Evolutionary conservation across 2,888 invertebrate species (phyloP).

Genomic region (Nezara viridula): DNA sequence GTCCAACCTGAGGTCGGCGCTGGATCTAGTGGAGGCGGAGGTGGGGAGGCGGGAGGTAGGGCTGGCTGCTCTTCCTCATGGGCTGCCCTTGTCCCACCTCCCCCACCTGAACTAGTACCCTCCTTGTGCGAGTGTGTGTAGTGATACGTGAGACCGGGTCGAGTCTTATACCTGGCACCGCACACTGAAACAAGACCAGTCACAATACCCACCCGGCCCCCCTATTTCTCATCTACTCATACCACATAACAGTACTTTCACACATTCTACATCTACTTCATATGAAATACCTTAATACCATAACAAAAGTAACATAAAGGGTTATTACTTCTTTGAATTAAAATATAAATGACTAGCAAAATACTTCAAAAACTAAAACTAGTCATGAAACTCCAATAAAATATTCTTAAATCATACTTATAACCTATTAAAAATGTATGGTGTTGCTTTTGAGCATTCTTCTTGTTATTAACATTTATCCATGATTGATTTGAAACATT

Average conservation of each 20-base stretch:
- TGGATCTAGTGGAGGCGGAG: slow-evolving; percentile 69
- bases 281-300: slow-evolving; percentile 48
- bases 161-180: slow-evolving; percentile 96
- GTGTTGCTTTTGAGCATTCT: slow-evolving; percentile 45
- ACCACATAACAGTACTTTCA: slow-evolving; percentile 49
- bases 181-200: slow-evolving; percentile 79
- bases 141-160: slow-evolving; percentile 96
- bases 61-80: slow-evolving; percentile 56
- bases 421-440: background rate
- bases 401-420: background rate
- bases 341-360: slow-evolving; percentile 7
- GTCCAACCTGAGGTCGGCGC: slow-evolving; percentile 72
- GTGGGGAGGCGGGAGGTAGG: slow-evolving; percentile 60
- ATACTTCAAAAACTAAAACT: background rate
- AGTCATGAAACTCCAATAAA: slow-evolving; percentile 6
- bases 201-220: slow-evolving; percentile 62
- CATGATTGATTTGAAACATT: slow-evolving; percentile 12
- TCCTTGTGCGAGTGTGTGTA: slow-evolving; percentile 88
- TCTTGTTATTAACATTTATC: background rate
- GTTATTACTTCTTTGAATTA: slow-evolving; percentile 56
- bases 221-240: slow-evolving; percentile 55
- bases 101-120: slow-evolving; percentile 70
- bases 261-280: slow-evolving; percentile 49
- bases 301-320: slow-evolving; percentile 26
- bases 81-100: slow-evolving; percentile 58